Evolutionary conservation across 2,888 invertebrate species (phyloP).

Genomic region (Troilus luridus): DNA sequence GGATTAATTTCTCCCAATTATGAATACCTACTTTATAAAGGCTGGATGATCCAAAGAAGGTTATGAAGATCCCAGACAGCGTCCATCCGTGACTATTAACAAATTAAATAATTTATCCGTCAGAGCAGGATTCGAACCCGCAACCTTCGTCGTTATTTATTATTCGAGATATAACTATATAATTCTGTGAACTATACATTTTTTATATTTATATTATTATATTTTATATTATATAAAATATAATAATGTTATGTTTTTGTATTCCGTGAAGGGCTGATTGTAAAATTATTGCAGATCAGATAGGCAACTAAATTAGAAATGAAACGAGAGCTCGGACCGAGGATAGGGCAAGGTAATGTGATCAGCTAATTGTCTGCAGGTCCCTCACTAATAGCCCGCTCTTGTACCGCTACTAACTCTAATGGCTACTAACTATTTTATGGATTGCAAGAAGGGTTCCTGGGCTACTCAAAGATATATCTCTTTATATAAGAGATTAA

Average conservation of each 20-base stretch:
- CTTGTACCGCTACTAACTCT: background rate
- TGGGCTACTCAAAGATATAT: background rate
- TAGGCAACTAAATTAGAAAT: conserved; percentile 1
- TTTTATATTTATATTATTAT: too few relatives aligned
- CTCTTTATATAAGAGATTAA: background rate
- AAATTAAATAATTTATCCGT: too few relatives aligned
- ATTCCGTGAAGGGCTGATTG: background rate
- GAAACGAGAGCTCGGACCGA: background rate
- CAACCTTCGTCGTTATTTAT: too few relatives aligned
- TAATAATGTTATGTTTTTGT: background rate
- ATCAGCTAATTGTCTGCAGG: background rate
- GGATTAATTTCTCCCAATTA: too few relatives aligned
- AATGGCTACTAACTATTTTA: background rate
- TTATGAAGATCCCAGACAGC: too few relatives aligned
- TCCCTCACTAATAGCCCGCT: background rate
- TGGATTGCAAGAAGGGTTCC: background rate
- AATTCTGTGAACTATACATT: too few relatives aligned
- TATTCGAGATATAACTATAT: too few relatives aligned
- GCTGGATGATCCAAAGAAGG: too few relatives aligned
- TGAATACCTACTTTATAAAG: too few relatives aligned
- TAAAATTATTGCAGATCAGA: background rate
- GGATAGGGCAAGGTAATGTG: background rate
- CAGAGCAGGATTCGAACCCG: too few relatives aligned
- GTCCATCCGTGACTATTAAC: too few relatives aligned
- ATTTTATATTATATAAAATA: too few relatives aligned